phyloP scores from a whole-genome alignment of 1,140 invertebrate species.

The Macrocentrus cingulum region DNA sequence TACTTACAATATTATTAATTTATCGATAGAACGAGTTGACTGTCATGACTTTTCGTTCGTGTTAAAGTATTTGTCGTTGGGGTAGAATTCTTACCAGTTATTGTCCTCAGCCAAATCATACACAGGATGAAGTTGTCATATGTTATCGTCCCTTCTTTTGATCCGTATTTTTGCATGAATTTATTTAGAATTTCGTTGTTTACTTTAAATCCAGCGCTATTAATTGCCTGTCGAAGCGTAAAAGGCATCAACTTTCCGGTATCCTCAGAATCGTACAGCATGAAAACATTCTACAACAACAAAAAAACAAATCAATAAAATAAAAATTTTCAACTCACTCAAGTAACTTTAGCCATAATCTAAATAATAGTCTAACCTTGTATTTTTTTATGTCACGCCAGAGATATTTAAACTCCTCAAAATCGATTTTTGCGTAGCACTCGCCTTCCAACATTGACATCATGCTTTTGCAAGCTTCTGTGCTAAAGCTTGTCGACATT shows the following conservation, averaged over 20 bases:
- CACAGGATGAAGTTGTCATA: constrained; percentile 97
- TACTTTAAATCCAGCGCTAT: constrained; percentile 84
- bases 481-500: constrained; percentile 79
- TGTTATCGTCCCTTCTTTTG: constrained; percentile 77
- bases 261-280: constrained; percentile 80
- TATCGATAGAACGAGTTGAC: too few relatives aligned
- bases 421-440: constrained; percentile 88
- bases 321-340: background rate
- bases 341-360: constrained; percentile 6
- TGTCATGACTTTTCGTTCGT: too few relatives aligned
- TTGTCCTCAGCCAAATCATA: constrained; percentile 87
- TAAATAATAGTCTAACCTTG: constrained; percentile 69
- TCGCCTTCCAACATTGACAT: constrained; percentile 95
- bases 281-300: constrained; percentile 76
- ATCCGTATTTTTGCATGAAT: constrained; percentile 86
- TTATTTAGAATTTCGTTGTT: constrained; percentile 89
- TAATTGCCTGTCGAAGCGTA: constrained; percentile 81
- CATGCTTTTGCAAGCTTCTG: constrained; percentile 93
- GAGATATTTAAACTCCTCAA: constrained; percentile 88
- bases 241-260: constrained; percentile 81
- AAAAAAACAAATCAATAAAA: constrained; percentile 11
- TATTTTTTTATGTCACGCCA: constrained; percentile 87
- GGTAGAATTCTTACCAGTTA: constrained; percentile 74
- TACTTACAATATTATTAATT: too few relatives aligned
- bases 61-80: constrained; percentile 4